phyloP scores from a whole-genome alignment of 2,888 invertebrate species.

The Temnothorax rugatulus region DNA sequence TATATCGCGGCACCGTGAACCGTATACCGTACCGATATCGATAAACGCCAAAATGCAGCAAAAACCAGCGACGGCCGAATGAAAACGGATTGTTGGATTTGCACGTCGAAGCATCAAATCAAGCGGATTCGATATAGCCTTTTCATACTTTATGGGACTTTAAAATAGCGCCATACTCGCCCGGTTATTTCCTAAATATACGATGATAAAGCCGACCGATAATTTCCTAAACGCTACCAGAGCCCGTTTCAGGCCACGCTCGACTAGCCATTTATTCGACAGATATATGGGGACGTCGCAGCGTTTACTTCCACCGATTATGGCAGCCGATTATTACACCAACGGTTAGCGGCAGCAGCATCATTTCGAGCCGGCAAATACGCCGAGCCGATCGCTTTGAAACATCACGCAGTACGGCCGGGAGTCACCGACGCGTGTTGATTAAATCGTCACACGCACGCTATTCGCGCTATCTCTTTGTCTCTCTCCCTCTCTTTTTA shows the following conservation, averaged over 20 bases:
- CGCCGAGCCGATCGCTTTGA: constrained; percentile 44
- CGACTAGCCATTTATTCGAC: neutral
- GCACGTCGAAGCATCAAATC: constrained; percentile 30
- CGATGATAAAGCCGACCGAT: constrained; percentile 3
- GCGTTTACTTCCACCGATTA: constrained; percentile 36
- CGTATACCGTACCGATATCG: constrained; percentile 8
- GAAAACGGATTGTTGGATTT: constrained; percentile 18
- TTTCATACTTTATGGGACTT: neutral
- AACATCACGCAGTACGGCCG: constrained; percentile 48
- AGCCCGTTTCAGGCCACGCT: neutral
- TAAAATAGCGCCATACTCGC: neutral
- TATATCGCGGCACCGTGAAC: constrained; percentile 11
- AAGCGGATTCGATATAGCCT: constrained; percentile 20
- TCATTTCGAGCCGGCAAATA: constrained; percentile 21
- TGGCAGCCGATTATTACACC: constrained; percentile 43
- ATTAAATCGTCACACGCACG: constrained; percentile 66
- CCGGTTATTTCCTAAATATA: constrained; percentile 21
- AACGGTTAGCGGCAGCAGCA: neutral
- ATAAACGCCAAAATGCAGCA: constrained; percentile 1
- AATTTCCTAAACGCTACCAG: constrained; percentile 25
- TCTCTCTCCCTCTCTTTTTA: neutral
- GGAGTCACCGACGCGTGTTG: constrained; percentile 65
- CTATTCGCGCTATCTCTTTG: neutral
- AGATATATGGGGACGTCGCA: constrained; percentile 10
- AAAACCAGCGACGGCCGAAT: constrained; percentile 20